Conservation (phyloP, 92 coral and sea anemone genomes). For the Montipora capitata region DNA sequence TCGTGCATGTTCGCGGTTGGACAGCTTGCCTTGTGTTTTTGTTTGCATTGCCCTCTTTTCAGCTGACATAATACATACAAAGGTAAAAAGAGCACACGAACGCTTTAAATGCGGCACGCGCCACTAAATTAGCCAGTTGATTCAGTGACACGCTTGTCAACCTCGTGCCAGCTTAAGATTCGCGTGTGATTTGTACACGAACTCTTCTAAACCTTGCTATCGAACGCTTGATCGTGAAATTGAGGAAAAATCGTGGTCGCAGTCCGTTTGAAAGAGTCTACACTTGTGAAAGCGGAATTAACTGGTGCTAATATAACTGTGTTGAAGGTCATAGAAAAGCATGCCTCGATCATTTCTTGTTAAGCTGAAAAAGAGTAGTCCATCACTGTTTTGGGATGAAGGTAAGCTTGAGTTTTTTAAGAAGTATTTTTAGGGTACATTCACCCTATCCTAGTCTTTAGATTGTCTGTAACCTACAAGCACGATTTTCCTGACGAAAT, state of each 20-base stretch:
- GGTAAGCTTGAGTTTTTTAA: slow-evolving; percentile 72
- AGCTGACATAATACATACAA: slow-evolving; percentile 97
- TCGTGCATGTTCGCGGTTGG: slow-evolving; percentile 87
- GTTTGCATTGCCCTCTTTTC: slow-evolving; percentile 99
- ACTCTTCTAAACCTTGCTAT: background rate
- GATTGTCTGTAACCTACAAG: background rate
- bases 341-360: slow-evolving; percentile 99
- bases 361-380: slow-evolving; percentile 90
- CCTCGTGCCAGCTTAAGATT: slow-evolving; percentile 50
- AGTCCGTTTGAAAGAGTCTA: slow-evolving; percentile 22
- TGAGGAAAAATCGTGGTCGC: background rate
- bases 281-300: slow-evolving; percentile 72
- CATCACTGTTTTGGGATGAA: slow-evolving; percentile 79
- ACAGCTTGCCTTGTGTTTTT: slow-evolving; percentile 91
- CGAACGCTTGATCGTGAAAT: background rate
- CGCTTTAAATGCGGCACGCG: slow-evolving; percentile 99
- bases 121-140: slow-evolving; percentile 94
- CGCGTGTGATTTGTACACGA: slow-evolving; percentile 40
- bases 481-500: slow-evolving; percentile 22
- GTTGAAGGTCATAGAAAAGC: slow-evolving; percentile 67
- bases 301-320: slow-evolving; percentile 70
- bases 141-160: slow-evolving; percentile 49
- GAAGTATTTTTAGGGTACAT: background rate
- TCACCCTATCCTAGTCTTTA: background rate
- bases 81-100: slow-evolving; percentile 99